These are phyloP conservation scores for Benthosema pterotum DNA, from an alignment of 2,797 vertebrate species.

Conservation along the genomic window DNA sequence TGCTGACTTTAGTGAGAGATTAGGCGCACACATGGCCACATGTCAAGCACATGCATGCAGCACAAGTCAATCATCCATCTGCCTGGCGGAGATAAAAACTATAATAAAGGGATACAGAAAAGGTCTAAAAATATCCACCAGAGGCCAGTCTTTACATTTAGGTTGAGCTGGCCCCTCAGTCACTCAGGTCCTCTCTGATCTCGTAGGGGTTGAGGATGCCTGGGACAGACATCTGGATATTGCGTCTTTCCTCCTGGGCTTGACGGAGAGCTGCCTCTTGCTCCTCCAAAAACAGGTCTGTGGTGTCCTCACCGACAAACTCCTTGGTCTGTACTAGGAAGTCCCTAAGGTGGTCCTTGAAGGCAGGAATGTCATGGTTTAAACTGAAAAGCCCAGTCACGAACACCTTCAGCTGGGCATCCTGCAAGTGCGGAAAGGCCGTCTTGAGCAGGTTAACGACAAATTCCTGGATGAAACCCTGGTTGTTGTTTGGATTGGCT, in stretches of 20 bases:
- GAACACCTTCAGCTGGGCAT: constrained; percentile 99
- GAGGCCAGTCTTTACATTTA: constrained; percentile 54
- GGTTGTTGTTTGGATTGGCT: constrained; percentile 90
- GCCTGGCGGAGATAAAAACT: no score
- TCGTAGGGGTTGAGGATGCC: constrained; percentile 99
- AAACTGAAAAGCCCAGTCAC: constrained; percentile 98
- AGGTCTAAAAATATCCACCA: no score
- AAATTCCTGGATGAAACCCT: constrained; percentile 97
- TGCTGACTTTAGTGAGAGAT: no score
- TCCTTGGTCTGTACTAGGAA: constrained; percentile 99
- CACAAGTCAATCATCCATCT: no score
- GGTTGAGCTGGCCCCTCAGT: constrained; percentile 79
- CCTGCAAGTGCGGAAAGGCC: constrained; percentile 97
- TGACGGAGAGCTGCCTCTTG: constrained; percentile 92
- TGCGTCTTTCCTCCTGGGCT: constrained; percentile 98
- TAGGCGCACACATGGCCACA: no score
- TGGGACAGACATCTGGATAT: constrained; percentile 97
- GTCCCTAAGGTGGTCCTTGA: constrained; percentile 98
- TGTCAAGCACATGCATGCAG: no score
- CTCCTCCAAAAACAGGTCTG: constrained; percentile 96
- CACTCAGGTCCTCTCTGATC: constrained; percentile 98
- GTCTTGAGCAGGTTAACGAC: constrained; percentile 98
- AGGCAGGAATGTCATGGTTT: constrained; percentile 99
- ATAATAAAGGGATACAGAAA: no score
- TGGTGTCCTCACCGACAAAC: constrained; percentile 97